Conservation (phyloP, 2,797 vertebrate species). For the Pampus argenteus region DNA sequence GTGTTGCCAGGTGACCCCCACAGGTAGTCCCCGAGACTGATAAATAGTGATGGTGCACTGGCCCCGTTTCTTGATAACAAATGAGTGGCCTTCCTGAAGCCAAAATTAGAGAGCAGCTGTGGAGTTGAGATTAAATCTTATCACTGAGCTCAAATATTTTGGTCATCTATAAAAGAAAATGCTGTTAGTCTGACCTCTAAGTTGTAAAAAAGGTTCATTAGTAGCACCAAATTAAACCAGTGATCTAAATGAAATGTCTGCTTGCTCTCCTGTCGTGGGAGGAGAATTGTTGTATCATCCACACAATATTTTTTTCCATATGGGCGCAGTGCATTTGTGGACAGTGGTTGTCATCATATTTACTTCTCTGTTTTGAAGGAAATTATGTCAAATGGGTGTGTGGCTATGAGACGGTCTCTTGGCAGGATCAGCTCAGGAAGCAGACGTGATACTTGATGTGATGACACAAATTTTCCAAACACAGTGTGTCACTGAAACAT, state of each 20-base stretch:
- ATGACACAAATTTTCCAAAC: slow-evolving; percentile 20
- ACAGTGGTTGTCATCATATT: slow-evolving; percentile 37
- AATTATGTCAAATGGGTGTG: slow-evolving; percentile 75
- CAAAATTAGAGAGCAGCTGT: slow-evolving; percentile 46
- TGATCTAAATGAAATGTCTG: background rate
- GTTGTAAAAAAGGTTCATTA: slow-evolving; percentile 6
- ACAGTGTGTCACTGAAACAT: background rate
- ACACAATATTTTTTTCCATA: slow-evolving; percentile 47
- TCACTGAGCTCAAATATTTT: slow-evolving; percentile 25
- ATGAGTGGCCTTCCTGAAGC: slow-evolving; percentile 29
- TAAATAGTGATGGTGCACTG: slow-evolving; percentile 43
- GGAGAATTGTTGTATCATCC: background rate
- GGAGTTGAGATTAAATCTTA: slow-evolving; percentile 33
- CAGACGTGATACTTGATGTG: slow-evolving; percentile 19
- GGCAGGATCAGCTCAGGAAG: slow-evolving; percentile 44
- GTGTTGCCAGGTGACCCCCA: slow-evolving; percentile 61
- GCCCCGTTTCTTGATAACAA: slow-evolving; percentile 57
- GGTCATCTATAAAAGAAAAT: slow-evolving; percentile 6
- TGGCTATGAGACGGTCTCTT: slow-evolving; percentile 42
- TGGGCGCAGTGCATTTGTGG: slow-evolving; percentile 37
- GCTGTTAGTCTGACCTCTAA: slow-evolving; percentile 5
- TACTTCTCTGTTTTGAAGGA: slow-evolving; percentile 53
- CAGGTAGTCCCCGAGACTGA: slow-evolving; percentile 52
- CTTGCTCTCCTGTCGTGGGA: background rate
- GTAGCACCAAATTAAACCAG: background rate